A percentile compares a stretch with the other conserved stretches of the same genome.
These are phyloP conservation scores for Mormyrus hasselquistii DNA, from an alignment of 2,797 vertebrate species.

Conservation along the genomic window DNA sequence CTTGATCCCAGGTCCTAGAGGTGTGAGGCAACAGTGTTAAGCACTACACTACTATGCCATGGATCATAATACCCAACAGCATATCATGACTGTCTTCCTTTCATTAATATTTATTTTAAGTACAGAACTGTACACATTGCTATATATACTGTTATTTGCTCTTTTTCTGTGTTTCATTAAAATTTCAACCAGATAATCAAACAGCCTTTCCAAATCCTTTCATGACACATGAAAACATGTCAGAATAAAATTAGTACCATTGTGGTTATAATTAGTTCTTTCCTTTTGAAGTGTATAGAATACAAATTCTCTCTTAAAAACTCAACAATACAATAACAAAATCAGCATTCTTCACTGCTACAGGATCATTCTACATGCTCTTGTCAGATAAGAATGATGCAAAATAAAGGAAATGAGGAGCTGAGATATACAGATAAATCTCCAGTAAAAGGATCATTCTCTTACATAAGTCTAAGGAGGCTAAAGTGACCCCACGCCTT, in stretches of 20 bases:
- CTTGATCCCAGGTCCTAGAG: background rate
- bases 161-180: background rate
- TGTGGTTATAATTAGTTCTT: conserved; percentile 56
- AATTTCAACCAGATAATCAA: background rate
- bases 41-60: background rate
- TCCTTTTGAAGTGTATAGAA: conserved; percentile 56
- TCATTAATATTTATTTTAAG: background rate
- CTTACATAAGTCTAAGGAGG: background rate
- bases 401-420: background rate
- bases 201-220: background rate
- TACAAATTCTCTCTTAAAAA: conserved; percentile 41
- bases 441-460: background rate
- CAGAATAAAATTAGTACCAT: conserved; percentile 57
- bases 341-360: background rate
- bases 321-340: conserved; percentile 53
- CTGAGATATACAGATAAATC: background rate
- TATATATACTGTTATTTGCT: background rate
- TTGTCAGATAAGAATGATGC: background rate
- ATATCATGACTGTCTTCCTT: background rate
- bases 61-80: background rate
- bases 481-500: too few species aligned
- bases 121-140: background rate
- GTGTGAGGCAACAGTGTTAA: background rate
- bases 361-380: background rate
- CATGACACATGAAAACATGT: conserved; percentile 40